Base-by-base conservation (phyloP, 2,113 vertebrate species). In the Neotoma lepida region DNA sequence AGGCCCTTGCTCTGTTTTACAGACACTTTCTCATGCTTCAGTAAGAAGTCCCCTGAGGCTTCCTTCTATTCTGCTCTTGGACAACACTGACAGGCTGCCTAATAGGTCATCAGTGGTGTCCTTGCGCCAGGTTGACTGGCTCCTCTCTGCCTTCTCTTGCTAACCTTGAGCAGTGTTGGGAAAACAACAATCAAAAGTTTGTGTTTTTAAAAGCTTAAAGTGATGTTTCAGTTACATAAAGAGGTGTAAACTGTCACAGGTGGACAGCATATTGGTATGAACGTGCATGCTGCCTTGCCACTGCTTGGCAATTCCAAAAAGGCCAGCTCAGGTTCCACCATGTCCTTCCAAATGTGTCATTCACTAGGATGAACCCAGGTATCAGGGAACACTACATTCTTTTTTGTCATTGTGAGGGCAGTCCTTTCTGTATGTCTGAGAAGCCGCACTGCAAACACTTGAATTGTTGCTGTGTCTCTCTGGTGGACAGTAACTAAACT, bases 371-470 rank as follows among this genome's bases (percentile, higher is more conserved):
- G 41, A 15, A 58, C 61, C 39, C 9, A 6, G 30, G 1, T 6
- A 0, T 22, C 78, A 30, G 17, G 35, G 9, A 35, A 8, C 2
- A 4, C 18, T 10, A 2, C 12, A 0, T 74, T 46, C 49, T 44
- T 74, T 30, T 56, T 17, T 87, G 33, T 54, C 33, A 17, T 18
- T 70, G 64, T 87, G 33, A 87, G 82, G 33, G 6, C 2, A 1
- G 1, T 0, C 49, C 24, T 2, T 0, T 51, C 44, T 4, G 18
- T 6, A 2, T n/a, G 46, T 24, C 56, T 13, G 6, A 0, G 0
- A 44, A 24, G 35, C 18, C 54, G 56, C 20, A 0, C 5, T 33
- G 15, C 13, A 2, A 10, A 56, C 9, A 10, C 92, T 26, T 12
- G 61, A n/a, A 9, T 30, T 8, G 0, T 14, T 9, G 24, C 8